Evolutionary conservation across 2,888 invertebrate genomes (phyloP).

Genomic region (Smittia sp.): DNA sequence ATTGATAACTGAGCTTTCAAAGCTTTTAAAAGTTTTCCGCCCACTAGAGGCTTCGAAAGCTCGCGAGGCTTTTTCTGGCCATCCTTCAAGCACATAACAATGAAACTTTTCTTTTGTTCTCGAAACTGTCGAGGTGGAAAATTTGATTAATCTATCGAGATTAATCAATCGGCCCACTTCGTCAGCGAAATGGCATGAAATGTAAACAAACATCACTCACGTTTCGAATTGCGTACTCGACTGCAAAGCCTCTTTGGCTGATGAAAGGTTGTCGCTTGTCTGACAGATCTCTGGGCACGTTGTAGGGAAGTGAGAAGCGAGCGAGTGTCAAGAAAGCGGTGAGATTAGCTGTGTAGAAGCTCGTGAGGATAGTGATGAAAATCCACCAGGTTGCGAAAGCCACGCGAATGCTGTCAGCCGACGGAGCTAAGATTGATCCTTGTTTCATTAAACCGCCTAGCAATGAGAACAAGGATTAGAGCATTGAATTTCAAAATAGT

Average conservation of each 20-base stretch:
- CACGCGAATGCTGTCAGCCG: conserved; percentile 58
- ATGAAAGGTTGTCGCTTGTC: conserved; percentile 68
- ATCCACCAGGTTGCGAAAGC: conserved; percentile 62
- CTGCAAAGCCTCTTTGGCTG: conserved; percentile 64
- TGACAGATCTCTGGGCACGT: conserved; percentile 63
- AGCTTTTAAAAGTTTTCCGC: too few relatives aligned
- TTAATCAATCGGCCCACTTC: too few relatives aligned
- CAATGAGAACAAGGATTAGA: neutral
- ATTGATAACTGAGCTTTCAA: too few relatives aligned
- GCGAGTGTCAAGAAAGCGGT: conserved; percentile 85
- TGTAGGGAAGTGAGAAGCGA: conserved; percentile 77
- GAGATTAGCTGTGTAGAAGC: conserved; percentile 87
- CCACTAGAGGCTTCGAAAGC: too few relatives aligned
- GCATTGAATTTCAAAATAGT: neutral
- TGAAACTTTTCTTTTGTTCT: neutral
- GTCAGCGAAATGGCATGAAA: too few relatives aligned
- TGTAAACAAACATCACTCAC: conserved; percentile 53
- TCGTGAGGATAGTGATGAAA: conserved; percentile 80
- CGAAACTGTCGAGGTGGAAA: neutral
- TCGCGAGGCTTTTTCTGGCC: too few relatives aligned
- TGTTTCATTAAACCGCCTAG: conserved; percentile 73
- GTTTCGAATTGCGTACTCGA: conserved; percentile 63
- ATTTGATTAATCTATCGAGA: neutral
- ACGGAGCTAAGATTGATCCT: conserved; percentile 76
- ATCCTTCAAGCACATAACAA: too few relatives aligned